A percentile compares a stretch with the other conserved stretches of the same genome.
phyloP scores from a whole-genome alignment of 2,797 vertebrate species.

The Peromyscus aztecus region DNA sequence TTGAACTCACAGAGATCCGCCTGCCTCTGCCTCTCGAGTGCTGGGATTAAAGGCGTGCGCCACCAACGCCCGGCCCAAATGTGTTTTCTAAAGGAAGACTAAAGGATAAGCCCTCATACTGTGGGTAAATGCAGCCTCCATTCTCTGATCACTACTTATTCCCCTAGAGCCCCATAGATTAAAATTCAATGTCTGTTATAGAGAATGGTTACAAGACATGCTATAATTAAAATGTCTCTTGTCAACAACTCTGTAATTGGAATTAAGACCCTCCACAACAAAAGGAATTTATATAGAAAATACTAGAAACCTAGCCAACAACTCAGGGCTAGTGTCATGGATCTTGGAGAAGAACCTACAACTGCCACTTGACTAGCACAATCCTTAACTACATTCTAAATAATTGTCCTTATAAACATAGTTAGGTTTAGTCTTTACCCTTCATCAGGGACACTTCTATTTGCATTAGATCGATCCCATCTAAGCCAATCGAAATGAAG shows the following conservation, averaged over 20 bases:
- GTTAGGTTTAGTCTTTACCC: not conserved
- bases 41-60: too few species aligned
- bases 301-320: not conserved
- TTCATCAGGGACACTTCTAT: not conserved
- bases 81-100: not conserved
- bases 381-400: not conserved
- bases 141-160: not conserved
- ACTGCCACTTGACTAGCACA: not conserved
- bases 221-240: not conserved
- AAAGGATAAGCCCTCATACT: not conserved
- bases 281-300: not conserved
- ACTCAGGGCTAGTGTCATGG: not conserved
- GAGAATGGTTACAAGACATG: not conserved
- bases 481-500: not conserved
- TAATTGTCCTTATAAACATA: not conserved
- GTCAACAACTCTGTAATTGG: not conserved
- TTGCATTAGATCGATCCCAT: not conserved
- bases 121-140: not conserved
- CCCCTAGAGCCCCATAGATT: not conserved
- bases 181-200: not conserved
- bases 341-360: not conserved
- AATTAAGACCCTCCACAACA: not conserved
- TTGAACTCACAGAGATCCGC: too few species aligned
- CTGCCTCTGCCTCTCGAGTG: too few species aligned
- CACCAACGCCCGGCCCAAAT: too few species aligned